Percentiles rank a stretch among this genome's conserved stretches.
Evolutionary conservation across 2,797 vertebrate species (phyloP).

Genomic region (Enteromius anoplus): DNA sequence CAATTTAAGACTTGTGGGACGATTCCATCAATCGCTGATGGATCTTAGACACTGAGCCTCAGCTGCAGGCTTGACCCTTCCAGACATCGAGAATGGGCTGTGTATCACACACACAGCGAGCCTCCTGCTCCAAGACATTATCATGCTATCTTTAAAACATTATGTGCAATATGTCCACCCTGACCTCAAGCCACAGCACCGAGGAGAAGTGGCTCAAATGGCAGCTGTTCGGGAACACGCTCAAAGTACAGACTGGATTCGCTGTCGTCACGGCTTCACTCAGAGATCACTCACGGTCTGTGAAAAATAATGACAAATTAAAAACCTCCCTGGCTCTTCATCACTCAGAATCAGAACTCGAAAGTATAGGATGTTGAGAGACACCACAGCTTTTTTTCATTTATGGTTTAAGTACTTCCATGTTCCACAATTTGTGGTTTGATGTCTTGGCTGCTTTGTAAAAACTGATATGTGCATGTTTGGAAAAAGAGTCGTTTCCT

Average conservation of each 20-base stretch:
- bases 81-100: constrained; percentile 35
- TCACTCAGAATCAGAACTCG: constrained; percentile 54
- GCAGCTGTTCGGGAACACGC: constrained; percentile 55
- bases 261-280: constrained; percentile 65
- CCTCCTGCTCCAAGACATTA: constrained; percentile 36
- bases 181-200: constrained; percentile 45
- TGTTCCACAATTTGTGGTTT: constrained; percentile 74
- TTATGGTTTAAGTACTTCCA: constrained; percentile 77
- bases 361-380: constrained; percentile 67
- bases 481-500: constrained; percentile 65
- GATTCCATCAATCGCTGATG: constrained; percentile 34
- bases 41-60: constrained; percentile 33
- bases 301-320: constrained; percentile 60
- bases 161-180: constrained; percentile 40
- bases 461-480: constrained; percentile 65
- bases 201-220: constrained; percentile 51
- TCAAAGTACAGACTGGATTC: constrained; percentile 58
- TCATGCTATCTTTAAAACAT: constrained; percentile 46
- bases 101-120: constrained; percentile 40
- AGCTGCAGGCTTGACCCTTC: constrained; percentile 41
- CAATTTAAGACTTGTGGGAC: constrained; percentile 24
- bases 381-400: constrained; percentile 74
- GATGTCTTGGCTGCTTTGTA: constrained; percentile 74
- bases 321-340: constrained; percentile 56
- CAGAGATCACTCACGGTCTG: constrained; percentile 49